phyloP scores from a whole-genome alignment of 2,113 vertebrate genomes.

The Podilymbus podiceps region DNA sequence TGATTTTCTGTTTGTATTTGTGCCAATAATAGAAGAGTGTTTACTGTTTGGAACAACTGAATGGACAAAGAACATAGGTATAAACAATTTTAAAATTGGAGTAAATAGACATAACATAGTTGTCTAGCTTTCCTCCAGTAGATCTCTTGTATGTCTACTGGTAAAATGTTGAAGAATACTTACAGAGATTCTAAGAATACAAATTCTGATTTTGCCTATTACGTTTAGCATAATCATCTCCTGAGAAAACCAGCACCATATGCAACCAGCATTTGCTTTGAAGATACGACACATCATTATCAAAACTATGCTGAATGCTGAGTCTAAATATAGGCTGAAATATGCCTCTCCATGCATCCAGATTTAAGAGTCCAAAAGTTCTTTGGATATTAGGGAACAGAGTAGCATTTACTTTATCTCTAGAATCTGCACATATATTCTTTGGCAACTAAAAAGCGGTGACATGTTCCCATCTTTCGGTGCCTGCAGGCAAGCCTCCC shows the following conservation, averaged over 20 bases:
- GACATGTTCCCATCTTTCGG: neutral
- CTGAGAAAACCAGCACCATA: constrained; percentile 4
- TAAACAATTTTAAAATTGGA: neutral
- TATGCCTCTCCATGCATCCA: neutral
- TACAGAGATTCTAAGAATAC: neutral
- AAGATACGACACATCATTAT: constrained; percentile 32
- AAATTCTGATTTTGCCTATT: neutral
- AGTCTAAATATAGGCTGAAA: constrained; percentile 55
- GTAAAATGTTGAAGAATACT: neutral
- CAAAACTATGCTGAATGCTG: constrained; percentile 25
- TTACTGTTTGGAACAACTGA: neutral
- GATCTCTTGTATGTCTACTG: neutral
- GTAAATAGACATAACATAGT: neutral
- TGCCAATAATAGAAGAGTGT: neutral
- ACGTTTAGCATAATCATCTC: neutral
- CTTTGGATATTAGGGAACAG: neutral
- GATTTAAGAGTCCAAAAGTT: constrained; percentile 46
- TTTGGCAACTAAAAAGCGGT: neutral
- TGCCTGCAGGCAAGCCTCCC: neutral
- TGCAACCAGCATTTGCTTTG: constrained; percentile 18
- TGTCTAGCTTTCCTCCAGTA: neutral
- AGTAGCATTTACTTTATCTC: neutral
- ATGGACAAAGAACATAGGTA: neutral
- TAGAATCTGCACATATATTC: neutral
- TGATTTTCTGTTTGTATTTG: neutral